A percentile compares a stretch with the other conserved stretches of the same genome.
Evolutionary conservation across 1,140 invertebrate species (phyloP).

Genomic region (Papilio glaucus): DNA sequence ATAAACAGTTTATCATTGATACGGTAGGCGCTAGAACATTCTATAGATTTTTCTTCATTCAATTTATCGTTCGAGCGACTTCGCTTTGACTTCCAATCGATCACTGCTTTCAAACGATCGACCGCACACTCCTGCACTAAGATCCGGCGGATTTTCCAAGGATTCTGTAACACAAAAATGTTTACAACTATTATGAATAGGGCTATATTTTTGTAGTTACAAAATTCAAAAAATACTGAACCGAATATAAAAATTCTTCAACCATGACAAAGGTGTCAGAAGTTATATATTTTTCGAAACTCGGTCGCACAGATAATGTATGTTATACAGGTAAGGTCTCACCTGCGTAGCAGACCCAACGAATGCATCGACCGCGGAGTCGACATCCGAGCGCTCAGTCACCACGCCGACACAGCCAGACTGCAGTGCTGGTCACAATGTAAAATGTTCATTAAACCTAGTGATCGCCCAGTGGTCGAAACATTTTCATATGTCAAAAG

Average conservation of each 20-base stretch:
- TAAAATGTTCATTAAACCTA: too few relatives aligned
- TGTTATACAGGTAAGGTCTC: neutral
- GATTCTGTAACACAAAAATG: slow-evolving; percentile 46
- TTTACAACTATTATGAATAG: neutral
- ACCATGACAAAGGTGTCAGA: too few relatives aligned
- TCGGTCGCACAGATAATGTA: too few relatives aligned
- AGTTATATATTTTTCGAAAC: too few relatives aligned
- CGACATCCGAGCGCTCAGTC: slow-evolving; percentile 49
- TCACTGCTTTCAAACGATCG: slow-evolving; percentile 44
- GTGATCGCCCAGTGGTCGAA: too few relatives aligned
- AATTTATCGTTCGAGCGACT: neutral
- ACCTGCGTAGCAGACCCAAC: slow-evolving; percentile 44
- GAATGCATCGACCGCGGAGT: slow-evolving; percentile 54
- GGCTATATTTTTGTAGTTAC: too few relatives aligned
- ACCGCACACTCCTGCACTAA: slow-evolving; percentile 54
- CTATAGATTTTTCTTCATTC: neutral
- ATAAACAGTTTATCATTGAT: slow-evolving; percentile 50
- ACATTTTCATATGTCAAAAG: too few relatives aligned
- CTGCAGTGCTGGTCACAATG: slow-evolving; percentile 11
- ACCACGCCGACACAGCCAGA: slow-evolving; percentile 48
- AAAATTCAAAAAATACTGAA: too few relatives aligned
- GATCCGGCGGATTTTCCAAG: slow-evolving; percentile 51
- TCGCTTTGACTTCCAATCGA: slow-evolving; percentile 47
- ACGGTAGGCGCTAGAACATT: slow-evolving; percentile 34
- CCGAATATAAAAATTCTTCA: too few relatives aligned